phyloP scores from a whole-genome alignment of 2,888 invertebrate genomes.

The Eulithis prunata region DNA sequence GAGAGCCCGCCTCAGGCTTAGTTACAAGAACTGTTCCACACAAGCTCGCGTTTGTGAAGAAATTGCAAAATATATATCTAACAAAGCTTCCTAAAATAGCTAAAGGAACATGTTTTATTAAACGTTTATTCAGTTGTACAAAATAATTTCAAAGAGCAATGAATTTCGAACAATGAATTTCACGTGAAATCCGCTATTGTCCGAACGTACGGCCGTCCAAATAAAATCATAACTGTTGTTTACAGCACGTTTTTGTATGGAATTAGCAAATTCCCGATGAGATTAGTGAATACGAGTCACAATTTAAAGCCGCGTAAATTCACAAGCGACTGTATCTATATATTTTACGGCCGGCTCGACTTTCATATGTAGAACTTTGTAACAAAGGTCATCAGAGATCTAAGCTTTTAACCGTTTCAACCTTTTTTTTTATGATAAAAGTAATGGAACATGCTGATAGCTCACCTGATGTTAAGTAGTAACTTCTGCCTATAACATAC shows the following conservation, averaged over 20 bases:
- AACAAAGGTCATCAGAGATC: slow-evolving; percentile 73
- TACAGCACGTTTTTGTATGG: slow-evolving; percentile 48
- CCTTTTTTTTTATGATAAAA: too few species aligned
- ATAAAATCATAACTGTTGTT: slow-evolving; percentile 48
- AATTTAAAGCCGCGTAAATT: slow-evolving; percentile 72
- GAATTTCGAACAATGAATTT: slow-evolving; percentile 17
- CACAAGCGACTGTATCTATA: slow-evolving; percentile 71
- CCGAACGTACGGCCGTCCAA: slow-evolving; percentile 32
- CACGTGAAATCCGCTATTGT: slow-evolving; percentile 25
- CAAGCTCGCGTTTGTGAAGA: too few species aligned
- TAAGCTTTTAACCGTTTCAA: slow-evolving; percentile 37
- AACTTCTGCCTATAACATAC: too few species aligned
- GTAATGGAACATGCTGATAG: too few species aligned
- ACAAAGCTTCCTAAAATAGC: background rate
- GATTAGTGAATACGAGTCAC: slow-evolving; percentile 55
- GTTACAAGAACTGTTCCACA: too few species aligned
- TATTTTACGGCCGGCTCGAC: slow-evolving; percentile 77
- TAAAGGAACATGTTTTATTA: background rate
- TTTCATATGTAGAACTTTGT: slow-evolving; percentile 75
- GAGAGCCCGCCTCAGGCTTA: too few species aligned
- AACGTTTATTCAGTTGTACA: slow-evolving; percentile 1
- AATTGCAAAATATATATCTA: too few species aligned
- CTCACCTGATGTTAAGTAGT: too few species aligned
- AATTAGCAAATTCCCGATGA: slow-evolving; percentile 54
- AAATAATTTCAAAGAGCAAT: slow-evolving; percentile 17